Evolutionary conservation across 2,797 vertebrate species (phyloP).

Genomic region (Allenopithecus nigroviridis): DNA sequence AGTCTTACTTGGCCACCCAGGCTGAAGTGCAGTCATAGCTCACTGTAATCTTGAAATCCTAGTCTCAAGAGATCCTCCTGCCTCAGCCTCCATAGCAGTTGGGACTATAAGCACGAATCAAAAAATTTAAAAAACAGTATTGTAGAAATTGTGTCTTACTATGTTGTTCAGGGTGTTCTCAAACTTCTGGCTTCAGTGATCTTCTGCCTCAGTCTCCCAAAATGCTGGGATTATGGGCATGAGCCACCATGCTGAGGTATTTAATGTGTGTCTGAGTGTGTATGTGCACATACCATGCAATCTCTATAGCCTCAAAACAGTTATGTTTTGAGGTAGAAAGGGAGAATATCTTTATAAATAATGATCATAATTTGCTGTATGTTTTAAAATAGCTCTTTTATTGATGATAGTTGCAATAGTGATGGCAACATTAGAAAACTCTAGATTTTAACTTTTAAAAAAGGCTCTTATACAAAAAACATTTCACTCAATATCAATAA

Average conservation of each 20-base stretch:
- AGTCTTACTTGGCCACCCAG: background rate
- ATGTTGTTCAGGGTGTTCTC: background rate
- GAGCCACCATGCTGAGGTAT: background rate
- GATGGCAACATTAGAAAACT: background rate
- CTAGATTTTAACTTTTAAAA: background rate
- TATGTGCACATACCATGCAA: background rate
- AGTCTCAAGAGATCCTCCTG: background rate
- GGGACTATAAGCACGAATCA: background rate
- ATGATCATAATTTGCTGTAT: background rate
- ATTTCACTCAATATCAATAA: background rate
- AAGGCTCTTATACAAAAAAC: background rate
- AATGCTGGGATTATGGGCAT: background rate
- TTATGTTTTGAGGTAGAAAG: background rate
- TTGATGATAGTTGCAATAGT: background rate
- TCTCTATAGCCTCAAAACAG: background rate
- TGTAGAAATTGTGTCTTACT: background rate
- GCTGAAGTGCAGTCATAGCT: background rate
- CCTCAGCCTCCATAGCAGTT: background rate
- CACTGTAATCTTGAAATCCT: background rate
- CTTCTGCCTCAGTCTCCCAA: background rate
- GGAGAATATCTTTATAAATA: background rate
- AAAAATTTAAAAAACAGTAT: accelerated
- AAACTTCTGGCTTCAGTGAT: background rate
- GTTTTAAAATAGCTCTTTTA: background rate
- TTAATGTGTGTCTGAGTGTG: accelerated